phyloP scores from a whole-genome alignment of 1,140 invertebrate genomes.

The Drosophila asahinai region DNA sequence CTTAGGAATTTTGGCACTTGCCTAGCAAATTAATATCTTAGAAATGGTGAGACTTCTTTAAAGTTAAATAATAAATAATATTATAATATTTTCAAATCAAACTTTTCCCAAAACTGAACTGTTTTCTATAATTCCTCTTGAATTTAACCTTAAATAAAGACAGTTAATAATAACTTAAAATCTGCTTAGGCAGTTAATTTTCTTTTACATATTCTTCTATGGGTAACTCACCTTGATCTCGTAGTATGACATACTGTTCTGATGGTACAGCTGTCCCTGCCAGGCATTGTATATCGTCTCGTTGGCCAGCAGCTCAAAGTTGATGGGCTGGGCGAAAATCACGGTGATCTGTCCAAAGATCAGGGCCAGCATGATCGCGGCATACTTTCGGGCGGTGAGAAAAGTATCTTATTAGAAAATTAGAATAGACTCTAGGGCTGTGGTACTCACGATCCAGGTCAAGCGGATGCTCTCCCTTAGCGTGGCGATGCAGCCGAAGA shows the following conservation, averaged over 20 bases:
- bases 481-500: slow-evolving; percentile 70
- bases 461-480: slow-evolving; percentile 63
- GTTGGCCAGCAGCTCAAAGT: slow-evolving; percentile 67
- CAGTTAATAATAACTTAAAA: no score
- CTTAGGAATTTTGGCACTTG: not conserved
- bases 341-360: slow-evolving; percentile 76
- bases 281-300: slow-evolving; percentile 72
- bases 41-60: not conserved
- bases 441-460: slow-evolving; percentile 75
- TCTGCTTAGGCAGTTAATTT: no score
- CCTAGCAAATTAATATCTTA: not conserved
- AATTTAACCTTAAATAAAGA: no score
- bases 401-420: not conserved
- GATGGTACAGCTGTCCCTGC: slow-evolving; percentile 58
- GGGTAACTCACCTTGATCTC: slow-evolving; percentile 70
- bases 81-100: no score
- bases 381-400: slow-evolving; percentile 50
- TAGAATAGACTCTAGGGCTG: no score
- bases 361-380: slow-evolving; percentile 64
- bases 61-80: no score
- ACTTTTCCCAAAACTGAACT: no score
- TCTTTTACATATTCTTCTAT: no score
- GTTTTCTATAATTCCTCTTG: no score
- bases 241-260: slow-evolving; percentile 63
- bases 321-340: slow-evolving; percentile 72